Percentiles rank a stretch among this genome's conserved stretches.
Conservation (phyloP, 2,888 invertebrate species). For the Aporophyla nigra region DNA sequence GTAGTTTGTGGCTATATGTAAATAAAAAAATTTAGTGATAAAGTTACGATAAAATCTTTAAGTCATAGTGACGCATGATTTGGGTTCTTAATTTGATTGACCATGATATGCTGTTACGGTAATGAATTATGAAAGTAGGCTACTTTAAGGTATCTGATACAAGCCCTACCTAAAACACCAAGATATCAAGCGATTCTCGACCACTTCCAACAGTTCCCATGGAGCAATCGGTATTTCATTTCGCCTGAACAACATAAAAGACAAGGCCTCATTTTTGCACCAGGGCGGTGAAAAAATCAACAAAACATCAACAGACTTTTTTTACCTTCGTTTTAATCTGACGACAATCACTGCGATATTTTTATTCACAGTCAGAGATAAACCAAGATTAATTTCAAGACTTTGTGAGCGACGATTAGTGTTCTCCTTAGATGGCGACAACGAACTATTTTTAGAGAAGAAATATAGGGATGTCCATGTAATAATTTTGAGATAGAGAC, state of each 20-base stretch:
- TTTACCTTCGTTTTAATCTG: slow-evolving; percentile 27
- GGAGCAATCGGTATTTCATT: slow-evolving; percentile 44
- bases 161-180: background rate
- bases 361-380: slow-evolving; percentile 24
- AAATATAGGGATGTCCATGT: background rate
- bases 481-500: background rate
- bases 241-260: slow-evolving; percentile 28
- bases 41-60: background rate
- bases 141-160: background rate
- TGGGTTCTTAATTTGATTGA: background rate
- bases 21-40: no score
- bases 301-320: slow-evolving; percentile 13
- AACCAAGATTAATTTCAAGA: slow-evolving; percentile 34
- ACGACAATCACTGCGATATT: slow-evolving; percentile 29
- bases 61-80: background rate
- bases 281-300: background rate
- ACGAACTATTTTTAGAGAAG: slow-evolving; percentile 26
- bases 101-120: background rate
- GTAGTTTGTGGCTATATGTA: no score
- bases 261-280: slow-evolving; percentile 11
- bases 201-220: background rate
- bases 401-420: slow-evolving; percentile 24
- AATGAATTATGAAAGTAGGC: background rate
- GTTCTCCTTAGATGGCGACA: slow-evolving; percentile 12
- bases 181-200: background rate